Base-by-base conservation (phyloP, 30 jellyfish, hydroid and myxozoan species). In the Clytia hemisphaerica region DNA sequence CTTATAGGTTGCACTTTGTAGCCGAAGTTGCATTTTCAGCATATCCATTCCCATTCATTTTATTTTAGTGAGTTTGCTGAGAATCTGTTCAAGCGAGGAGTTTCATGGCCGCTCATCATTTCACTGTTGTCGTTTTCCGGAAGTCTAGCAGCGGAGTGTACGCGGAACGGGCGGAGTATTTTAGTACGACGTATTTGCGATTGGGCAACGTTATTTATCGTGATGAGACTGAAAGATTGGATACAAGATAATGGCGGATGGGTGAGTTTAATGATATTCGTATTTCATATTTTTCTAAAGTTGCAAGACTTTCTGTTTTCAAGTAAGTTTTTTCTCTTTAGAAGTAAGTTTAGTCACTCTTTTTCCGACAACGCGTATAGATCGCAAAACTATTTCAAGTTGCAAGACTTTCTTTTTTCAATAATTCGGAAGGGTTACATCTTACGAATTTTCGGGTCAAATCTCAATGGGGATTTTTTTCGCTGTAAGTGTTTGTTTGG, bases 111-210 rank as follows among this genome's bases (percentile, higher is more conserved):
- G 6, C 35, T 65, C 37, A 65, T 65, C 67, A 48, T 44, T 25
- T 37, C 78, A 7, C 44, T 65, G 27, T 37, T 65, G 19, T 24
- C 63, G 14, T 65, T 65, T 44, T 65, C 78, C 31, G 78, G 71
- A 37, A 65, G 70, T n/a, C 69, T 65, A 3, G 78, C 78, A 22
- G 78, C 78, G 2, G 78, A 65, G 16, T 65, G 78, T 45, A 65
- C 63, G 2, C 37, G 33, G 25, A 65, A 28, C 25, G 78, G 78
- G 29, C 78, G 78, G 37, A 34, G 61, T 65, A 65, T 37, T 30
- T 45, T 65, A n/a, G 78, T 65, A 2, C 73, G 78, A 26, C 37
- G 70, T 25, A 65, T 65, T 44, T 65, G 61, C 70, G 78, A 65
- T 45, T 65, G 78, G 78, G 69, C 78, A 4, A 65, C 78, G 26